Evolutionary conservation across 2,888 invertebrate genomes (phyloP).

Genomic region (Myathropa florea): DNA sequence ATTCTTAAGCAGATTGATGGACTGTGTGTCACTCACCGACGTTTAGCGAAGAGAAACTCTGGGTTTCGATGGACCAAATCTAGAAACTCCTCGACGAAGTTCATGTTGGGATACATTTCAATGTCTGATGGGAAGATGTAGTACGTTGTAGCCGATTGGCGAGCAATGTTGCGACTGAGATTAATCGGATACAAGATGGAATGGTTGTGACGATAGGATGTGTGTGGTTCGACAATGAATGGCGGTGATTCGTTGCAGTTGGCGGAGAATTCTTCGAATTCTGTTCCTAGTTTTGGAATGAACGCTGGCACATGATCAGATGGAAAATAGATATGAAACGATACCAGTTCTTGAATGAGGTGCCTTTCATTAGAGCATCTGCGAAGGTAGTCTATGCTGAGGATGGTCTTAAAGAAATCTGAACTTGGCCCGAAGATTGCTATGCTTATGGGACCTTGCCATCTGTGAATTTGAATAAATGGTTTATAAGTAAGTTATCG

Average conservation of each 20-base stretch:
- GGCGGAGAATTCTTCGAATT: background rate
- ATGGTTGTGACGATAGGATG: constrained; percentile 9
- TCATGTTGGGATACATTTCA: constrained; percentile 44
- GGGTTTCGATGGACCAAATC: constrained; percentile 10
- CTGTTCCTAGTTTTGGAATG: constrained; percentile 6
- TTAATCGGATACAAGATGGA: constrained; percentile 42
- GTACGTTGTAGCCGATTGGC: constrained; percentile 20
- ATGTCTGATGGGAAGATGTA: constrained; percentile 40
- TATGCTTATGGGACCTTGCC: constrained; percentile 36
- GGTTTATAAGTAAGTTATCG: too few relatives aligned
- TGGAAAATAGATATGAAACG: constrained; percentile 46
- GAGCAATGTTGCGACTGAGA: constrained; percentile 36
- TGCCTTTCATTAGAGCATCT: background rate
- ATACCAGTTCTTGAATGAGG: constrained; percentile 12
- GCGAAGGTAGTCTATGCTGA: constrained; percentile 26
- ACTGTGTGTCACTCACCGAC: constrained; percentile 11
- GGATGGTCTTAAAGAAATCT: constrained; percentile 23
- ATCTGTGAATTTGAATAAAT: constrained; percentile 1
- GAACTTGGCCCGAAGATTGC: constrained; percentile 34
- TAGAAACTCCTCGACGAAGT: constrained; percentile 20
- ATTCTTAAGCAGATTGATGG: too few relatives aligned
- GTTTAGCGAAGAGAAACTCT: constrained; percentile 2
- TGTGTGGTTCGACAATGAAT: background rate
- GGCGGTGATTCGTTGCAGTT: background rate
- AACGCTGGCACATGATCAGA: constrained; percentile 18